phyloP scores from a whole-genome alignment of 1,140 invertebrate genomes.

The Conus ventricosus region DNA sequence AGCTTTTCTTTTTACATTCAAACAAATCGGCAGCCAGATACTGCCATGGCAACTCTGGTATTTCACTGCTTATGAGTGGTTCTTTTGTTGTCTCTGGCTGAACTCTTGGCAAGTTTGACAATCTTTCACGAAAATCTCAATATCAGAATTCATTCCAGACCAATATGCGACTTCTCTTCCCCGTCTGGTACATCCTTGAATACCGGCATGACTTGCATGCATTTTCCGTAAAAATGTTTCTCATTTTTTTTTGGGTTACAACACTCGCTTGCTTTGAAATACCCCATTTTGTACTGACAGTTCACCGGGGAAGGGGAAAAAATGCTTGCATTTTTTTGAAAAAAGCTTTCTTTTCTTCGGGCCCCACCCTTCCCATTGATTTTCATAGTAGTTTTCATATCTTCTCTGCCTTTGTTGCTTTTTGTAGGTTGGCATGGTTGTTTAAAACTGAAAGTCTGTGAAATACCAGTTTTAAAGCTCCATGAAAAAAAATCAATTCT shows the following conservation, averaged over 20 bases:
- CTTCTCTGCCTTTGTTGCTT: conserved; percentile 1
- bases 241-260: no score
- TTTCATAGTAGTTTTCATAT: background rate
- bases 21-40: no score
- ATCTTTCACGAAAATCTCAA: no score
- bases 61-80: no score
- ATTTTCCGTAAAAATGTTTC: background rate
- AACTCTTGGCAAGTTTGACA: background rate
- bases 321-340: background rate
- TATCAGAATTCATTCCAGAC: no score
- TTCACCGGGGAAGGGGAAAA: background rate
- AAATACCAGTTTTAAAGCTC: background rate
- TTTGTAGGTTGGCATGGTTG: background rate
- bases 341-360: background rate
- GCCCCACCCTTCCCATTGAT: conserved; percentile 8
- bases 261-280: background rate
- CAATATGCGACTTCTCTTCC: background rate
- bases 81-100: background rate
- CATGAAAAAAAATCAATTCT: background rate
- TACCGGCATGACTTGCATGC: conserved; percentile 26
- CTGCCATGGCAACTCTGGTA: no score
- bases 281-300: conserved; percentile 7
- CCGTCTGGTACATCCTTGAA: background rate
- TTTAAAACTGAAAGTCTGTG: background rate
- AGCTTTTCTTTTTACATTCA: no score